Evolutionary conservation across 2,888 invertebrate species (phyloP).

Genomic region (Temnothorax ravouxi): DNA sequence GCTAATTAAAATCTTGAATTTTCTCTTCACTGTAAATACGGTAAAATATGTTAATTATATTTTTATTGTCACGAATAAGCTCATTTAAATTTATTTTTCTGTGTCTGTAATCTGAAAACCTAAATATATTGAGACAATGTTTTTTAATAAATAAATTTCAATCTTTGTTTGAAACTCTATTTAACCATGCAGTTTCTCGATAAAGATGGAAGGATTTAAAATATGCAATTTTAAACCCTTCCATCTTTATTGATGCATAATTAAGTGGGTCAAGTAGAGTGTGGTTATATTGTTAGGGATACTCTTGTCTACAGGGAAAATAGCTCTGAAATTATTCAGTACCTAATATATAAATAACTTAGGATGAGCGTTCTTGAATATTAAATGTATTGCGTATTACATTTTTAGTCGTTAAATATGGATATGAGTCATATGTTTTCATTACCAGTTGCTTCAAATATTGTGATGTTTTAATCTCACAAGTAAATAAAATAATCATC

Average conservation of each 20-base stretch:
- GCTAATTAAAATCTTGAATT: neutral
- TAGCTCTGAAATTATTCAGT: slow-evolving; percentile 28
- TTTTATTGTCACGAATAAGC: neutral
- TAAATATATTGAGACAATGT: neutral
- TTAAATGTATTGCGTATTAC: neutral
- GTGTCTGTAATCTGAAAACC: neutral
- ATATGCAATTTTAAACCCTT: too few species aligned
- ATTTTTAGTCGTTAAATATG: slow-evolving; percentile 4
- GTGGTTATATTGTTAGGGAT: neutral
- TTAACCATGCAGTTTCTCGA: neutral
- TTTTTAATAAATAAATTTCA: slow-evolving; percentile 6
- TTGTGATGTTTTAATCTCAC: neutral
- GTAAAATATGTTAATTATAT: neutral
- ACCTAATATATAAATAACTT: neutral
- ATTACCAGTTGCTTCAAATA: neutral
- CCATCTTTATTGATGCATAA: neutral
- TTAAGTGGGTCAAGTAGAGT: neutral
- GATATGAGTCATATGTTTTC: neutral
- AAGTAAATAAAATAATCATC: neutral
- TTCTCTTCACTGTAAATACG: neutral
- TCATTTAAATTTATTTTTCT: neutral
- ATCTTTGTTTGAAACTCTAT: neutral
- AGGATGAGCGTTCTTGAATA: neutral
- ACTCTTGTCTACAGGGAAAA: neutral
- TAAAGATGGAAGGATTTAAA: neutral